Conservation (phyloP, 2,113 vertebrate genomes). For the Silurus glanis region DNA sequence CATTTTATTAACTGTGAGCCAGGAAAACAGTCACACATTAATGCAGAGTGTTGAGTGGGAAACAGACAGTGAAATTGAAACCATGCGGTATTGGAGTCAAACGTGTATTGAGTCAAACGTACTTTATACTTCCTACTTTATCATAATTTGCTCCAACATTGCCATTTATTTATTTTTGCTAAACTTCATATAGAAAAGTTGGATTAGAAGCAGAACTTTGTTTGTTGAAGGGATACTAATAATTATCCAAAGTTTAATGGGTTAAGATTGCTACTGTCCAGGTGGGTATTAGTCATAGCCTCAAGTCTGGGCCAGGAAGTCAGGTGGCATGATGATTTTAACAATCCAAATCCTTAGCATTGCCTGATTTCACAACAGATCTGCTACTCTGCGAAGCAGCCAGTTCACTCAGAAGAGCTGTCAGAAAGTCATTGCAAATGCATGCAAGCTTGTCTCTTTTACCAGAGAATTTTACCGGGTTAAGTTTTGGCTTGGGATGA, state of each 20-base stretch:
- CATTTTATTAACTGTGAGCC: slow-evolving; percentile 27
- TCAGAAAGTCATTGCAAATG: not conserved
- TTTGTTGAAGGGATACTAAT: not conserved
- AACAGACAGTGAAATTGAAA: slow-evolving; percentile 33
- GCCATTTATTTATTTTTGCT: not conserved
- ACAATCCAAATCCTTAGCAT: not conserved
- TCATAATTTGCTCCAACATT: slow-evolving; percentile 16
- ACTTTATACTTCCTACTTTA: not conserved
- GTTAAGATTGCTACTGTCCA: not conserved
- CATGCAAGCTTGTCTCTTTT: not conserved
- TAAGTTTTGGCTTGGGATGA: not conserved
- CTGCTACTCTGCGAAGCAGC: not conserved
- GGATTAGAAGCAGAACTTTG: not conserved
- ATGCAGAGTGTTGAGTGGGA: slow-evolving; percentile 12
- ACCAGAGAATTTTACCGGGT: not conserved
- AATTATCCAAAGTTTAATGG: not conserved
- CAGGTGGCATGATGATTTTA: not conserved
- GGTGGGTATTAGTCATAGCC: not conserved
- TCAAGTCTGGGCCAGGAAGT: not conserved
- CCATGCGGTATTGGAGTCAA: slow-evolving; percentile 6
- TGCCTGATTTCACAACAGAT: not conserved
- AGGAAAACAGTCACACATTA: slow-evolving; percentile 37
- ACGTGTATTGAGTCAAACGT: slow-evolving; percentile 3
- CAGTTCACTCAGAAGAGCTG: not conserved
- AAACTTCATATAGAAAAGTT: not conserved